Conservation (phyloP, 2,888 invertebrate species). For the Crematogaster levior region DNA sequence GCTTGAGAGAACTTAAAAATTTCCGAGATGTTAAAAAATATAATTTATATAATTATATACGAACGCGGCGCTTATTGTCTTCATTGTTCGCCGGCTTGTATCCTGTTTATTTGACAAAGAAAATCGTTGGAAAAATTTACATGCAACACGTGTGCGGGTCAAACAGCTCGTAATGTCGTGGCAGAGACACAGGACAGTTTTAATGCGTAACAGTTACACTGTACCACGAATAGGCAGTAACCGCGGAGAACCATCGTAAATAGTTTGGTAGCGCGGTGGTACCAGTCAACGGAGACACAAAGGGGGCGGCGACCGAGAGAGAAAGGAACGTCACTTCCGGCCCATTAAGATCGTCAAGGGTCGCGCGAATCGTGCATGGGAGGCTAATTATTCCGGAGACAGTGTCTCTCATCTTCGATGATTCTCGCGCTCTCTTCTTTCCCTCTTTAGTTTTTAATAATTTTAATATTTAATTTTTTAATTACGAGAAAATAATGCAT, state of each 20-base stretch:
- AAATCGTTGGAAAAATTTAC: constrained; percentile 11
- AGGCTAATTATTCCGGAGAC: constrained; percentile 74
- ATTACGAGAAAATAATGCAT: background rate
- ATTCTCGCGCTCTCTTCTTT: background rate
- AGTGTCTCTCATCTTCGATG: constrained; percentile 68
- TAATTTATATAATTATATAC: background rate
- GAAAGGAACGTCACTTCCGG: constrained; percentile 78
- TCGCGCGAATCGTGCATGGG: constrained; percentile 74
- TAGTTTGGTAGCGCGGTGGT: constrained; percentile 44
- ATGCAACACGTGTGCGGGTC: background rate
- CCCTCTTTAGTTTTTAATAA: background rate
- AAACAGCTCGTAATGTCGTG: background rate
- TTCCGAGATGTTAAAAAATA: background rate
- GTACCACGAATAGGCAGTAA: constrained; percentile 17
- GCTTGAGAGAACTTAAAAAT: background rate
- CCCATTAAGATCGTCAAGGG: constrained; percentile 77
- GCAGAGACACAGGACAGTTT: constrained; percentile 3
- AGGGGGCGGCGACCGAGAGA: constrained; percentile 52
- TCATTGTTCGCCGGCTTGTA: background rate
- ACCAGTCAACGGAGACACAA: constrained; percentile 33
- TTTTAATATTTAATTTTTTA: background rate
- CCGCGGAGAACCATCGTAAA: constrained; percentile 43
- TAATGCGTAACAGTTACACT: constrained; percentile 19
- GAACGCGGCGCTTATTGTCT: background rate
- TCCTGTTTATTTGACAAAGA: background rate